Conservation (phyloP, 2,888 invertebrate species). For the Bembecia ichneumoniformis region DNA sequence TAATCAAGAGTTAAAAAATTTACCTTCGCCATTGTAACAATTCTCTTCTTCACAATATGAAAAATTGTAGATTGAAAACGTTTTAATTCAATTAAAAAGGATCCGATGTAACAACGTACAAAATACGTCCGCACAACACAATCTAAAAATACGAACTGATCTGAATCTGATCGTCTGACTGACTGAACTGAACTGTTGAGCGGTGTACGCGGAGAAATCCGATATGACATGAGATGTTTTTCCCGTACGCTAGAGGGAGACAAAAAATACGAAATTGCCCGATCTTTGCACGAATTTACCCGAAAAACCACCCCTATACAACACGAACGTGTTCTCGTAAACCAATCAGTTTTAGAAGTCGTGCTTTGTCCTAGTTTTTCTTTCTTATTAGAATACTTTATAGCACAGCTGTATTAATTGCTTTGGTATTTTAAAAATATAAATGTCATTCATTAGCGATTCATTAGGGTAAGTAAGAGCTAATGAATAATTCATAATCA, state of each 20-base stretch:
- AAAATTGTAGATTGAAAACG: constrained; percentile 20
- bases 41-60: constrained; percentile 18
- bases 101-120: constrained; percentile 17
- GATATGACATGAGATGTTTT: constrained; percentile 37
- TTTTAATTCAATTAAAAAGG: constrained; percentile 41
- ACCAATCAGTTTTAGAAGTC: not conserved
- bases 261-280: constrained; percentile 14
- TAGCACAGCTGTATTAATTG: too few relatives aligned
- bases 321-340: not conserved
- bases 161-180: too few relatives aligned
- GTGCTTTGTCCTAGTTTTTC: not conserved
- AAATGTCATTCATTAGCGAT: too few relatives aligned
- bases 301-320: not conserved
- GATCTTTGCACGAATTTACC: constrained; percentile 4
- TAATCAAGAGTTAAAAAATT: constrained; percentile 13
- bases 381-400: not conserved
- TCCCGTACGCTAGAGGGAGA: constrained; percentile 28
- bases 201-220: constrained; percentile 52
- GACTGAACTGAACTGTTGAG: constrained; percentile 6
- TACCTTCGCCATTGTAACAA: constrained; percentile 58
- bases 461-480: too few relatives aligned
- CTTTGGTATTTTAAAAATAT: too few relatives aligned
- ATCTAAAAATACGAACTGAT: constrained; percentile 60
- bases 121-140: constrained; percentile 32
- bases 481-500: too few relatives aligned